phyloP scores from a whole-genome alignment of 1,140 invertebrate genomes.

The Drosophila gunungcola region DNA sequence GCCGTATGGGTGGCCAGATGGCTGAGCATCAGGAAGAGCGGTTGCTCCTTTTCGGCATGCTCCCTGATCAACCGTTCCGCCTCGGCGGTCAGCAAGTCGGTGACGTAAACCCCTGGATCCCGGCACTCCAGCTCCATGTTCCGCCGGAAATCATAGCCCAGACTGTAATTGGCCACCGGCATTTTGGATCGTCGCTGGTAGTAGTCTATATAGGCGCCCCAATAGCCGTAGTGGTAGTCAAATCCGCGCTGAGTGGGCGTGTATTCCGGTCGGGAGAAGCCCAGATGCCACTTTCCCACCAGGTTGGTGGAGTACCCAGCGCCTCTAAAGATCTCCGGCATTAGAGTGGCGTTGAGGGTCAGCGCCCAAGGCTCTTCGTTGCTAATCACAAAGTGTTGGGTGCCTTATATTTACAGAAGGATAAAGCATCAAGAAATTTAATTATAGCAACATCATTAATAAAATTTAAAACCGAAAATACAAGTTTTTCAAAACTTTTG shows the following conservation, averaged over 20 bases:
- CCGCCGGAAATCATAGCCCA: slow-evolving; percentile 90
- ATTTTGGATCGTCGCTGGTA: slow-evolving; percentile 89
- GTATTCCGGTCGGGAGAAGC: slow-evolving; percentile 89
- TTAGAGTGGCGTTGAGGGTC: slow-evolving; percentile 88
- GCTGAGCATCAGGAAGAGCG: slow-evolving; percentile 92
- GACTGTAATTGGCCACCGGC: slow-evolving; percentile 84
- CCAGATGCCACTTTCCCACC: slow-evolving; percentile 97
- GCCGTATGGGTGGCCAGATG: slow-evolving; percentile 93
- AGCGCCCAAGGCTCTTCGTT: slow-evolving; percentile 91
- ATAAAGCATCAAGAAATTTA: too few relatives aligned
- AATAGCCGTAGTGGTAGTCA: slow-evolving; percentile 93
- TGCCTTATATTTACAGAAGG: slow-evolving; percentile 85
- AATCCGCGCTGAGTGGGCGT: slow-evolving; percentile 93
- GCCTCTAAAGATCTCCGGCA: slow-evolving; percentile 91
- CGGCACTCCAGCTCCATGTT: slow-evolving; percentile 87
- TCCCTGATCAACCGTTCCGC: slow-evolving; percentile 89
- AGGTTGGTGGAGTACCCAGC: slow-evolving; percentile 92
- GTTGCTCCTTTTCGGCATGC: slow-evolving; percentile 86
- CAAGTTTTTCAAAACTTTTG: too few relatives aligned
- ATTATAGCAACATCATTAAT: too few relatives aligned
- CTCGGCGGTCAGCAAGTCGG: slow-evolving; percentile 91
- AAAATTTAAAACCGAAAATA: too few relatives aligned
- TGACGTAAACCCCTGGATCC: slow-evolving; percentile 89
- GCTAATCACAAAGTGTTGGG: slow-evolving; percentile 91
- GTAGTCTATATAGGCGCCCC: slow-evolving; percentile 93